phyloP scores from a whole-genome alignment of 2,888 invertebrate species.

The Xestoiulus laeticollis region DNA sequence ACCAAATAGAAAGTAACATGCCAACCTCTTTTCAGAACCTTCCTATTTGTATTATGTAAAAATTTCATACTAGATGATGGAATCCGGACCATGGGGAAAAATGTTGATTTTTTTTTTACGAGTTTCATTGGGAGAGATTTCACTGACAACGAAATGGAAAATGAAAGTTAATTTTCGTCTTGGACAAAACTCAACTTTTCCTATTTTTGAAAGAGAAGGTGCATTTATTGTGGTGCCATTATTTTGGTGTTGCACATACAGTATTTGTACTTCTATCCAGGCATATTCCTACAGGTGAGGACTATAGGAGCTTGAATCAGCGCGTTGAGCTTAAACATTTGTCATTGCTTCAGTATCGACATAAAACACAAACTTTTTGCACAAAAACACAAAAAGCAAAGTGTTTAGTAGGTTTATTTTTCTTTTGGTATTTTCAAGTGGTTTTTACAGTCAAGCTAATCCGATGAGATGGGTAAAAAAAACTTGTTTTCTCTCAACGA shows the following conservation, averaged over 20 bases:
- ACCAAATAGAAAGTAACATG: not conserved
- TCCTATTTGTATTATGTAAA: not conserved
- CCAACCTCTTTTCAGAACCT: not conserved
- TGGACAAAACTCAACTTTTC: not conserved
- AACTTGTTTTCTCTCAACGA: too few relatives aligned
- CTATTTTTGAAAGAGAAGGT: not conserved
- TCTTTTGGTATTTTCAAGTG: too few relatives aligned
- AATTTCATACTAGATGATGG: not conserved
- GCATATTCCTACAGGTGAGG: too few relatives aligned
- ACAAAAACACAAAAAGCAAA: too few relatives aligned
- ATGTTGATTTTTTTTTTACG: not conserved
- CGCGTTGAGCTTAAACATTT: too few relatives aligned
- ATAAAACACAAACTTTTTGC: too few relatives aligned
- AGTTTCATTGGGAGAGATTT: not conserved
- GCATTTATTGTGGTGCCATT: too few relatives aligned
- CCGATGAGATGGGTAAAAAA: too few relatives aligned
- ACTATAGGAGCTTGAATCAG: too few relatives aligned
- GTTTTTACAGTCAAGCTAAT: too few relatives aligned
- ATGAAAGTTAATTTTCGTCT: conserved; percentile 28
- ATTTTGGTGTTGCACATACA: not conserved
- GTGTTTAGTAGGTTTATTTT: too few relatives aligned
- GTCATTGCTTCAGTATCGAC: too few relatives aligned
- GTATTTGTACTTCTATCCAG: not conserved
- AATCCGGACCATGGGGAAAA: conserved; percentile 21
- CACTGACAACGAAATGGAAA: conserved; percentile 7